A percentile compares a stretch with the other conserved stretches of the same genome.
These are phyloP conservation scores for Chelidonichthys spinosus DNA, from an alignment of 2,797 vertebrate species.

Conservation along the genomic window DNA sequence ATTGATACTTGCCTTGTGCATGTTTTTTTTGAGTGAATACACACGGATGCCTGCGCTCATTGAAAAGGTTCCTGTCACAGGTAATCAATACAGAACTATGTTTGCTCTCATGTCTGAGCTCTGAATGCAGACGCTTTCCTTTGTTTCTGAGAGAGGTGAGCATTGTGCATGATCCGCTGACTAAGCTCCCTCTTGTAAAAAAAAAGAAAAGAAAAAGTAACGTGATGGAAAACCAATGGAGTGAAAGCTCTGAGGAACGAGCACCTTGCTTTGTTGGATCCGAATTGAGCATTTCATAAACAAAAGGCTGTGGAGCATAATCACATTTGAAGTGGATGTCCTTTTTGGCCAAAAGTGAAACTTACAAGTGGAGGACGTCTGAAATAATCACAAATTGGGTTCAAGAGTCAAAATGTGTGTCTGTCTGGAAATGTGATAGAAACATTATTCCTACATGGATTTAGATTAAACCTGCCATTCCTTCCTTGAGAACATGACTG, in stretches of 20 bases:
- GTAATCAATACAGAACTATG: conserved; percentile 75
- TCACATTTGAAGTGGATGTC: conserved; percentile 29
- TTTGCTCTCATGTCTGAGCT: conserved; percentile 62
- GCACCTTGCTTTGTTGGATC: conserved; percentile 63
- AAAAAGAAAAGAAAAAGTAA: conserved; percentile 12
- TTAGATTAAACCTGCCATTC: not conserved
- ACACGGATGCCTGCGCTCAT: conserved; percentile 38
- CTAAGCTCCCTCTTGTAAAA: conserved; percentile 58
- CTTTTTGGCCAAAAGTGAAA: conserved; percentile 28
- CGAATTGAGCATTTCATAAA: conserved; percentile 67
- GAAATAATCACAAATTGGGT: conserved; percentile 4
- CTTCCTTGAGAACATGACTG: not conserved
- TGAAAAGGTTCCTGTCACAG: conserved; percentile 69
- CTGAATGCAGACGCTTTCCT: conserved; percentile 38
- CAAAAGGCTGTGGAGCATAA: conserved; percentile 62
- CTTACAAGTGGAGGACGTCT: conserved; percentile 31
- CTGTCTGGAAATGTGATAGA: conserved; percentile 6
- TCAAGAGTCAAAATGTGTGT: conserved; percentile 17
- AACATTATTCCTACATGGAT: not conserved
- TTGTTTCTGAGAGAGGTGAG: conserved; percentile 66
- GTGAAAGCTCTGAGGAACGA: conserved; percentile 52
- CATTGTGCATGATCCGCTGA: conserved; percentile 75
- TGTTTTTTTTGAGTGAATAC: conserved; percentile 61
- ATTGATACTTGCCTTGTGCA: conserved; percentile 61
- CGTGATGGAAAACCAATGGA: conserved; percentile 69